Evolutionary conservation across 2,888 invertebrate genomes (phyloP).

Genomic region (Prenolepis imparis): DNA sequence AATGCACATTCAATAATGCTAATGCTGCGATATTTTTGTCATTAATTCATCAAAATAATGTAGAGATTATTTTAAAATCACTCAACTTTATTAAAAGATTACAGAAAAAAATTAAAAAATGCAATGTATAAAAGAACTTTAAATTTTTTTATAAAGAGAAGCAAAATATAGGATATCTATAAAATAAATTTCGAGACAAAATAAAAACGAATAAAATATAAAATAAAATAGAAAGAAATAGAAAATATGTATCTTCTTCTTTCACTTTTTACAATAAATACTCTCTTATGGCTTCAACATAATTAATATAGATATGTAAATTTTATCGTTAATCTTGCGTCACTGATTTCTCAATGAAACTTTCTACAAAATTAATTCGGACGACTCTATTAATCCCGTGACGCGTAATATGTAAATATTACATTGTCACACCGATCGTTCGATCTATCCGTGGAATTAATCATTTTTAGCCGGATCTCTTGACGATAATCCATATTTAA

Average conservation of each 20-base stretch:
- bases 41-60: too few species aligned
- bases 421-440: neutral
- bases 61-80: too few species aligned
- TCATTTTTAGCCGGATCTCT: neutral
- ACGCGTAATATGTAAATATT: neutral
- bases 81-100: too few species aligned
- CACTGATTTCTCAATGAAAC: neutral
- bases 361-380: neutral
- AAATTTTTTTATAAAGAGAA: too few species aligned
- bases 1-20: too few species aligned
- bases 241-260: neutral
- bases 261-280: neutral
- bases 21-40: too few species aligned
- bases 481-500: neutral
- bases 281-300: neutral
- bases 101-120: too few species aligned
- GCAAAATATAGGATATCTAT: too few species aligned
- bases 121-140: too few species aligned
- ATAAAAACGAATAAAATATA: neutral
- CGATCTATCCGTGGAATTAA: neutral
- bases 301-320: neutral
- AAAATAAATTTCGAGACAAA: neutral
- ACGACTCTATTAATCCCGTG: neutral
- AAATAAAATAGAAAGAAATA: neutral
- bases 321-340: neutral